Evolutionary conservation across 2,888 invertebrate species (phyloP).

Genomic region (Cerastis leucographa): DNA sequence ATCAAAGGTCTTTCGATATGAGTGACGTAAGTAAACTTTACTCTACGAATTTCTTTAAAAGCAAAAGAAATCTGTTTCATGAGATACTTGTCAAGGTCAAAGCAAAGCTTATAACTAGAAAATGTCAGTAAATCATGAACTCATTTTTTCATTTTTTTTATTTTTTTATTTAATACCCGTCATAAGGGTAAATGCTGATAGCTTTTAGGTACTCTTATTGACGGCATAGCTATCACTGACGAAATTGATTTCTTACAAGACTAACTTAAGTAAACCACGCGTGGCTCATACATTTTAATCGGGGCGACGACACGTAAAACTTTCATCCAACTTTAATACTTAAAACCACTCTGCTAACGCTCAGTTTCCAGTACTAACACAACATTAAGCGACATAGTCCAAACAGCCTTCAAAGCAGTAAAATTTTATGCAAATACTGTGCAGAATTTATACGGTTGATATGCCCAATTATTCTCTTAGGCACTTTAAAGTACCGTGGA

Average conservation of each 20-base stretch:
- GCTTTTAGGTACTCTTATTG: too few species aligned
- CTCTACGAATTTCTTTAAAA: neutral
- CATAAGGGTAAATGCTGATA: slow-evolving; percentile 35
- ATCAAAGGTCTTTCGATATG: neutral
- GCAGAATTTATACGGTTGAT: slow-evolving; percentile 78
- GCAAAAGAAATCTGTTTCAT: neutral
- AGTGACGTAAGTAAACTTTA: neutral
- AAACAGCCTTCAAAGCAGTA: slow-evolving; percentile 71
- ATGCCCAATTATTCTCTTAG: slow-evolving; percentile 78
- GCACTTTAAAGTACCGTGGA: slow-evolving; percentile 73
- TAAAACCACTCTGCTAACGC: slow-evolving; percentile 33
- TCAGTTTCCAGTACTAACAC: slow-evolving; percentile 52
- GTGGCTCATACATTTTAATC: slow-evolving; percentile 71
- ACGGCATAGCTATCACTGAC: slow-evolving; percentile 36
- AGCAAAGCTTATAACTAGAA: neutral
- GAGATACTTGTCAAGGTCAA: neutral
- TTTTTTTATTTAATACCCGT: slow-evolving; percentile 6
- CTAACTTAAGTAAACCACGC: slow-evolving; percentile 61
- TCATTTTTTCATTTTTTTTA: too few species aligned
- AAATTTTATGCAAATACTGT: slow-evolving; percentile 79
- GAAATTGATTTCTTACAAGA: slow-evolving; percentile 70
- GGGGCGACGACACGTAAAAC: slow-evolving; percentile 23
- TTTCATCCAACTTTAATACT: slow-evolving; percentile 44
- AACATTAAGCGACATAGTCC: slow-evolving; percentile 61
- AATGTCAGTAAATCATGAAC: neutral